phyloP scores from a whole-genome alignment of 2,797 vertebrate genomes.

The Lepilemur ruficaudatus region DNA sequence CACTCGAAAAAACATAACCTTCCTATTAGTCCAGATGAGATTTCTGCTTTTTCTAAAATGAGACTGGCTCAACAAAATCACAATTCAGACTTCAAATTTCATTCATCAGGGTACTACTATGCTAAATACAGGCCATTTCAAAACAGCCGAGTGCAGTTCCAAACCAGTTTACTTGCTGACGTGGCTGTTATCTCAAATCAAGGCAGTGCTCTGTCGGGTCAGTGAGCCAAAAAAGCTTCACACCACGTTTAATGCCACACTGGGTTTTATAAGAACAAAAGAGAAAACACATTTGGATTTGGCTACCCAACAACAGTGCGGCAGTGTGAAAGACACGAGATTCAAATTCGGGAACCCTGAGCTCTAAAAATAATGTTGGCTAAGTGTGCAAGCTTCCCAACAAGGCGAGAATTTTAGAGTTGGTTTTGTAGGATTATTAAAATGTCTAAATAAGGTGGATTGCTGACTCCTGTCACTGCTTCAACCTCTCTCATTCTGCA shows the following conservation, averaged over 20 bases:
- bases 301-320: not conserved
- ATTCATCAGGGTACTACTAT: not conserved
- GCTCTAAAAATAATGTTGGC: not conserved
- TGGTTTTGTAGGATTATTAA: not conserved
- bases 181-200: conserved; percentile 44
- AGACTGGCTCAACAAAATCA: not conserved
- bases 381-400: not conserved
- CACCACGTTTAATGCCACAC: not conserved
- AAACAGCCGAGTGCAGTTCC: not conserved
- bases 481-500: not conserved
- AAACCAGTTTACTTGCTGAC: conserved; percentile 32
- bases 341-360: not conserved
- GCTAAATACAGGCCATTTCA: not conserved
- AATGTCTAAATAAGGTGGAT: not conserved
- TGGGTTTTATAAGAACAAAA: not conserved
- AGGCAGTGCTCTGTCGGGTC: not conserved
- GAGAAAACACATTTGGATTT: not conserved
- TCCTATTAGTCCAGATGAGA: not conserved
- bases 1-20: not conserved
- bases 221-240: not conserved
- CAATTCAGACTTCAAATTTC: not conserved
- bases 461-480: not conserved
- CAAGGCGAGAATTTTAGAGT: not conserved
- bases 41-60: not conserved
- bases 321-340: not conserved